These are phyloP conservation scores for Formicarius rufipectus DNA, from an alignment of 2,113 vertebrate genomes.

Conservation along the genomic window DNA sequence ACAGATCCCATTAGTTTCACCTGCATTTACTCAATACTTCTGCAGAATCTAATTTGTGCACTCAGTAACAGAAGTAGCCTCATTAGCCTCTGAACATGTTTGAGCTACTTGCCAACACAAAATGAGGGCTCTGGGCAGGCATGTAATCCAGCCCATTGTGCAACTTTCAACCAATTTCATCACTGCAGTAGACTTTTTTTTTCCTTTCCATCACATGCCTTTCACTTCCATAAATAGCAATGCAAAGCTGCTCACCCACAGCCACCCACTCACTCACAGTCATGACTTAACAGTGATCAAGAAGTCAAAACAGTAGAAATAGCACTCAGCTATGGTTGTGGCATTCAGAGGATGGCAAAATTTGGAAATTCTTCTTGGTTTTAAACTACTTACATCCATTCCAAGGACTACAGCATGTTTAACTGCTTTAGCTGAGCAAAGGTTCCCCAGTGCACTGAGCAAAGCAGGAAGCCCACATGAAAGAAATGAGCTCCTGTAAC, in stretches of 20 bases:
- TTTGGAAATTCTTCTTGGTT: not conserved
- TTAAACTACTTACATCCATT: not conserved
- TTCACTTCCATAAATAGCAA: constrained; percentile 41
- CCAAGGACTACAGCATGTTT: not conserved
- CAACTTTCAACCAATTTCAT: constrained; percentile 8
- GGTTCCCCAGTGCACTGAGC: not conserved
- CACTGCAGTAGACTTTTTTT: not conserved
- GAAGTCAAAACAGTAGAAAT: not conserved
- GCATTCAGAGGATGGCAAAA: not conserved
- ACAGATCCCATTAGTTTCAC: constrained; percentile 40
- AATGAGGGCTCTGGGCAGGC: not conserved
- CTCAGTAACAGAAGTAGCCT: constrained; percentile 13
- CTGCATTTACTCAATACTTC: constrained; percentile 25
- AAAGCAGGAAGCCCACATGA: not conserved
- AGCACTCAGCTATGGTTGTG: not conserved
- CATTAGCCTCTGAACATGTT: constrained; percentile 20
- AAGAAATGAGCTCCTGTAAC: not conserved
- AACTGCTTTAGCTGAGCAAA: not conserved
- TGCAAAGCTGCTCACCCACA: constrained; percentile 5
- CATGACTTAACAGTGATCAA: not conserved
- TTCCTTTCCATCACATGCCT: not conserved
- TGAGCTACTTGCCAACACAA: not conserved
- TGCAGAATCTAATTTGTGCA: constrained; percentile 28
- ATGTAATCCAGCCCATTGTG: not conserved
- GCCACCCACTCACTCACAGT: not conserved